phyloP scores from a whole-genome alignment of 2,797 vertebrate species.

The Antrozous pallidus region DNA sequence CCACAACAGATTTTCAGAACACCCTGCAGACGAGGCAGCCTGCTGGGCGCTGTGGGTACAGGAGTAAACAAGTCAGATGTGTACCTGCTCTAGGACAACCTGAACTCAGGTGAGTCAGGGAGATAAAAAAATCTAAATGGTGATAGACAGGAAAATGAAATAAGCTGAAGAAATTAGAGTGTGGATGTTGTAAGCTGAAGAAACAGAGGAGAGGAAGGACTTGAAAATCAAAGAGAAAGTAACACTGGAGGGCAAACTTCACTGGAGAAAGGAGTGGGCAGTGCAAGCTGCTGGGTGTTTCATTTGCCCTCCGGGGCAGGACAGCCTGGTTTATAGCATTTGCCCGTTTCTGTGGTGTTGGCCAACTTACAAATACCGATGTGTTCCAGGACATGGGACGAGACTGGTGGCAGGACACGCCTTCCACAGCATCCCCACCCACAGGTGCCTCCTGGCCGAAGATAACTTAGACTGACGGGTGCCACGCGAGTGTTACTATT shows the following conservation, averaged over 20 bases:
- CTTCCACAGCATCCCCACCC: too few species aligned
- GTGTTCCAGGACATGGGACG: too few species aligned
- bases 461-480: neutral
- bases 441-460: neutral
- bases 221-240: neutral
- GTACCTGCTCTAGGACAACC: fast-evolving
- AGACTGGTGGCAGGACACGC: too few species aligned
- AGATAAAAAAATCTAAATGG: neutral
- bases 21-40: neutral
- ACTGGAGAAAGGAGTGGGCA: neutral
- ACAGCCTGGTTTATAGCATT: neutral
- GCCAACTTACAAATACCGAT: neutral
- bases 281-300: fast-evolving
- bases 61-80: neutral
- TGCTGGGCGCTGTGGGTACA: neutral
- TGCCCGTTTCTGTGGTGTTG: neutral
- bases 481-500: neutral
- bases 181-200: neutral
- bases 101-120: neutral
- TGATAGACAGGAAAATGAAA: neutral
- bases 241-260: neutral
- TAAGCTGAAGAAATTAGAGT: neutral
- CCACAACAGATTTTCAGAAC: neutral
- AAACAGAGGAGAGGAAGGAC: neutral
- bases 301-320: neutral